phyloP scores from a whole-genome alignment of 2,888 invertebrate genomes.

The Belgica antarctica region DNA sequence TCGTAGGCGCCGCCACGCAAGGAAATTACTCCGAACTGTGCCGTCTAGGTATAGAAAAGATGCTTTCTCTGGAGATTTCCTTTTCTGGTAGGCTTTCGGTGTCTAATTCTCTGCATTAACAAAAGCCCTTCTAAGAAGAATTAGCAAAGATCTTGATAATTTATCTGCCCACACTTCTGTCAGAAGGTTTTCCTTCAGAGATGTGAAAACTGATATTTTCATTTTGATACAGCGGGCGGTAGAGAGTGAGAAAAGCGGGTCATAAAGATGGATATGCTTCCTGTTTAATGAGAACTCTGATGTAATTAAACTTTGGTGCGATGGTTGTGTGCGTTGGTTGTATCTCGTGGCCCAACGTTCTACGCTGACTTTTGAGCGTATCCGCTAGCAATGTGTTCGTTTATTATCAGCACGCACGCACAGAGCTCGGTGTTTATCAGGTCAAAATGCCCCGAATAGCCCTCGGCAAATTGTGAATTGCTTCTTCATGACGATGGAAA shows the following conservation, averaged over 20 bases:
- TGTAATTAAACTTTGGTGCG: slow-evolving; percentile 2
- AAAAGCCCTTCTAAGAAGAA: too few relatives aligned
- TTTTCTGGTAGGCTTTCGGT: too few relatives aligned
- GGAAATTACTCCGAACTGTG: too few relatives aligned
- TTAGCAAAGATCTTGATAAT: too few relatives aligned
- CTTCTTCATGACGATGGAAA: background rate
- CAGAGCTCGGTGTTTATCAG: slow-evolving; percentile 14
- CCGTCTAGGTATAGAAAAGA: too few relatives aligned
- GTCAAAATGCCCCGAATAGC: background rate
- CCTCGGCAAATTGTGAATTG: background rate
- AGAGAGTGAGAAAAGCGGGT: background rate
- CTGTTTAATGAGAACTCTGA: slow-evolving; percentile 10
- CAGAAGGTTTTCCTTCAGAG: too few relatives aligned
- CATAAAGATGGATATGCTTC: slow-evolving; percentile 3
- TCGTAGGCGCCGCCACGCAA: too few relatives aligned
- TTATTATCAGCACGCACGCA: background rate
- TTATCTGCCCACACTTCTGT: too few relatives aligned
- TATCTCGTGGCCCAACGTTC: background rate
- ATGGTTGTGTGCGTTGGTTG: too few relatives aligned
- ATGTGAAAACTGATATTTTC: slow-evolving; percentile 3
- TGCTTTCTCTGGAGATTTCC: too few relatives aligned
- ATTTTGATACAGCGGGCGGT: background rate
- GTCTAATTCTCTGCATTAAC: too few relatives aligned
- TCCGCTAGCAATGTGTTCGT: slow-evolving; percentile 1
- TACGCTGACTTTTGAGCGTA: background rate